Evolutionary conservation across 1,140 invertebrate genomes (phyloP).

Genomic region (Coptotermes formosanus): DNA sequence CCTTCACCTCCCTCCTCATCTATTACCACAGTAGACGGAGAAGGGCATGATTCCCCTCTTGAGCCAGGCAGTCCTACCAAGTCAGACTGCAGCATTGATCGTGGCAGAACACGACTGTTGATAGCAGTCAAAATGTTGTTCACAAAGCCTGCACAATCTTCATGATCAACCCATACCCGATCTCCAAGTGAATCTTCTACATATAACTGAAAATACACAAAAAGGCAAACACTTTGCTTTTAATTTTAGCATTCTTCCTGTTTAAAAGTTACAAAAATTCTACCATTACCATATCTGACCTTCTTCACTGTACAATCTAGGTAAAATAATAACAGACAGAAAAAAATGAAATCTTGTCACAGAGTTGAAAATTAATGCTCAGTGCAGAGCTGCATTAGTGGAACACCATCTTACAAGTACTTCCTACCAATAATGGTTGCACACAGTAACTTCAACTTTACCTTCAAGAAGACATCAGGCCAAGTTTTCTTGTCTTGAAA

Average conservation of each 20-base stretch:
- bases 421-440: background rate
- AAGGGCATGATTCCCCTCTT: slow-evolving; percentile 40
- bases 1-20: slow-evolving; percentile 42
- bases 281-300: no score
- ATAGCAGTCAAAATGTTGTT: slow-evolving; percentile 91
- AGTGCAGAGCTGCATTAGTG: background rate
- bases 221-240: background rate
- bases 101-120: slow-evolving; percentile 74
- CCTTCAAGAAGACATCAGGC: slow-evolving; percentile 77
- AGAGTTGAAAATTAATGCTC: background rate
- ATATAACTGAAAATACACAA: slow-evolving; percentile 62
- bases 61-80: slow-evolving; percentile 46
- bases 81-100: slow-evolving; percentile 57
- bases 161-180: slow-evolving; percentile 87
- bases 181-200: slow-evolving; percentile 93
- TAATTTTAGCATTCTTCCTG: no score
- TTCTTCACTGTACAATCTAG: no score
- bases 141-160: slow-evolving; percentile 87
- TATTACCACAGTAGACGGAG: slow-evolving; percentile 51
- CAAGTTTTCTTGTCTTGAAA: slow-evolving; percentile 75
- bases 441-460: slow-evolving; percentile 40
- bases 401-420: background rate
- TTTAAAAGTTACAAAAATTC: no score
- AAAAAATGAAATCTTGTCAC: no score
- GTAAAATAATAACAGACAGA: no score